Evolutionary conservation across 2,797 vertebrate species (phyloP).

Genomic region (Darevskia mixta): DNA sequence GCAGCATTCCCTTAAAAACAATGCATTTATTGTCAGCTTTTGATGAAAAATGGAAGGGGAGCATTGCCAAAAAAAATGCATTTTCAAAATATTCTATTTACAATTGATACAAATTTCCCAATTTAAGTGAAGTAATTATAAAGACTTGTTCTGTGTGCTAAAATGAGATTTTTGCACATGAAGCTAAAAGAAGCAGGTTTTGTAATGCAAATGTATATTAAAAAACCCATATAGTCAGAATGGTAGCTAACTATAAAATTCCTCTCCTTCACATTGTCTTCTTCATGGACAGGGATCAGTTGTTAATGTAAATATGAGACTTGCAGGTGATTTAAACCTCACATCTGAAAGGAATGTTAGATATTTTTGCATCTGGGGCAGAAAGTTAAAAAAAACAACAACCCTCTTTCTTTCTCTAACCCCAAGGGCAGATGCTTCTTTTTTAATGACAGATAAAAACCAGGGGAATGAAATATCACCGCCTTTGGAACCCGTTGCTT

Average conservation of each 20-base stretch:
- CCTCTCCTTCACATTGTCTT: background rate
- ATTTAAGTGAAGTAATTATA: background rate
- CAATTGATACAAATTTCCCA: background rate
- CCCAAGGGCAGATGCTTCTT: background rate
- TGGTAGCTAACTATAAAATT: background rate
- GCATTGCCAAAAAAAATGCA: background rate
- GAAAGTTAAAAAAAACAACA: background rate
- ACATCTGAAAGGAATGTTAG: background rate
- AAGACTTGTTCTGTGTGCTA: background rate
- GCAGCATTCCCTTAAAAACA: constrained; percentile 91
- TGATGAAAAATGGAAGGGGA: background rate
- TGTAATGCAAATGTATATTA: background rate
- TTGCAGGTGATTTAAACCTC: background rate
- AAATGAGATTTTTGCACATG: background rate
- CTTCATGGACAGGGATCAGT: background rate
- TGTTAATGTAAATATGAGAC: background rate
- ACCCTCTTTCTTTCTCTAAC: background rate
- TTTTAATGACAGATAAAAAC: background rate
- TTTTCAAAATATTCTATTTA: background rate
- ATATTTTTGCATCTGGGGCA: background rate
- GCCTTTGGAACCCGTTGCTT: background rate
- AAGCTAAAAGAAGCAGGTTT: background rate
- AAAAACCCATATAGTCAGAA: background rate
- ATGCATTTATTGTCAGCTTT: constrained; percentile 49
- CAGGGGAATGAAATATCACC: background rate